These are phyloP conservation scores for Mustelus asterias DNA, from an alignment of 2,113 vertebrate species.

Conservation along the genomic window DNA sequence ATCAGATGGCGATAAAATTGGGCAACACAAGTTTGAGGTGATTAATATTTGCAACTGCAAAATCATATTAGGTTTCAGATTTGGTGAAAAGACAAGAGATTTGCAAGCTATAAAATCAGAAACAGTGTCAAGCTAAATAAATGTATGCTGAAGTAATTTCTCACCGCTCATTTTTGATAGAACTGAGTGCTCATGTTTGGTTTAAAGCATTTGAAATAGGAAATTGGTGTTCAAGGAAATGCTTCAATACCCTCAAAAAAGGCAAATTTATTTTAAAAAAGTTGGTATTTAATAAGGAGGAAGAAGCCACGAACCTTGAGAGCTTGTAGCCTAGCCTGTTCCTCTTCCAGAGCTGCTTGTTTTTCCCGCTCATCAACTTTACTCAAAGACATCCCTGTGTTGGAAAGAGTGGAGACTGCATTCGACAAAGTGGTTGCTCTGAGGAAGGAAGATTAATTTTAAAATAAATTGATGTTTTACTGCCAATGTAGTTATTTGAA, in stretches of 20 bases:
- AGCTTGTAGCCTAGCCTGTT: slow-evolving; percentile 77
- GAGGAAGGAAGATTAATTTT: neutral
- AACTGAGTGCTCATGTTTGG: neutral
- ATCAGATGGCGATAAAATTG: neutral
- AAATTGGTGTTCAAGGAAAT: neutral
- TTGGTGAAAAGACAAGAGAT: neutral
- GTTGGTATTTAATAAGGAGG: neutral
- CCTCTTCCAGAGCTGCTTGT: slow-evolving; percentile 80
- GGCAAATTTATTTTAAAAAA: neutral
- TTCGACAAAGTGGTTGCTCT: slow-evolving; percentile 78
- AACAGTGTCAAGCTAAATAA: neutral
- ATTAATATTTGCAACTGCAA: neutral
- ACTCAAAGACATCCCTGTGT: slow-evolving; percentile 74
- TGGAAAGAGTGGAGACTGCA: slow-evolving; percentile 78
- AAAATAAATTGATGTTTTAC: neutral
- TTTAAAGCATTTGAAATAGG: neutral
- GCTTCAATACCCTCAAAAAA: neutral
- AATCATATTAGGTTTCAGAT: neutral
- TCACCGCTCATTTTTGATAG: neutral
- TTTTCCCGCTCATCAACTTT: slow-evolving; percentile 80
- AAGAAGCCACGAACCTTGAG: slow-evolving; percentile 66
- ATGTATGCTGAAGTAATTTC: neutral
- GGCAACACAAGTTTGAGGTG: neutral
- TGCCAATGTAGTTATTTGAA: neutral
- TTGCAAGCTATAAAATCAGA: neutral